These are phyloP conservation scores for Amblyraja radiata DNA, from an alignment of 2,797 vertebrate genomes.

Conservation along the genomic window DNA sequence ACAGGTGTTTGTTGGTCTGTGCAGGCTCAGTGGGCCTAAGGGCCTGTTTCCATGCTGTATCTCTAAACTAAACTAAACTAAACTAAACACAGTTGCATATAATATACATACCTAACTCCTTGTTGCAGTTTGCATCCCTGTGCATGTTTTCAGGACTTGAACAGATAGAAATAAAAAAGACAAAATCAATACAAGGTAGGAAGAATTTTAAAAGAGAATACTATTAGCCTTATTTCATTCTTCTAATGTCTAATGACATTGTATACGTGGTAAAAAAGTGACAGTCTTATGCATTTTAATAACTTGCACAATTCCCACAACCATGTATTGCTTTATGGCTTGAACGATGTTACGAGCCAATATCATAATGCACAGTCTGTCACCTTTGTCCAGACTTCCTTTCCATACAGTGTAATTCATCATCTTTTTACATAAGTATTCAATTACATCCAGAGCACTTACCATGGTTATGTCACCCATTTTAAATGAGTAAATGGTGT, in stretches of 20 bases:
- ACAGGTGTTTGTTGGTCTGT: too few relatives aligned
- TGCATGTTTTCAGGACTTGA: not conserved
- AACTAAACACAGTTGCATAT: not conserved
- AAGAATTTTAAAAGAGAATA: not conserved
- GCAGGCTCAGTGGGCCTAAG: too few relatives aligned
- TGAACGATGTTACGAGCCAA: not conserved
- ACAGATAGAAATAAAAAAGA: not conserved
- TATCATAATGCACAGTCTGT: not conserved
- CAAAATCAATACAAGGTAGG: not conserved
- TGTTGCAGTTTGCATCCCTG: not conserved
- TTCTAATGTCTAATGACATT: not conserved
- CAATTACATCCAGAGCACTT: not conserved
- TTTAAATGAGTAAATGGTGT: not conserved
- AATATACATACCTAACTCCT: not conserved
- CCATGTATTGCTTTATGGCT: not conserved
- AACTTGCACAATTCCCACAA: too few relatives aligned
- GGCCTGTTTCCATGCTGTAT: too few relatives aligned
- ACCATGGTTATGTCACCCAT: not conserved
- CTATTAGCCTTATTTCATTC: not conserved
- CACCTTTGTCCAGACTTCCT: not conserved
- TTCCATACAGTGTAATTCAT: not conserved
- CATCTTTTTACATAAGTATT: not conserved
- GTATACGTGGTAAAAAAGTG: too few relatives aligned
- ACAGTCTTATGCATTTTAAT: not conserved
- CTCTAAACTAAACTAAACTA: too few relatives aligned